Conservation (phyloP, 2,113 vertebrate species). For the Lota lota region DNA sequence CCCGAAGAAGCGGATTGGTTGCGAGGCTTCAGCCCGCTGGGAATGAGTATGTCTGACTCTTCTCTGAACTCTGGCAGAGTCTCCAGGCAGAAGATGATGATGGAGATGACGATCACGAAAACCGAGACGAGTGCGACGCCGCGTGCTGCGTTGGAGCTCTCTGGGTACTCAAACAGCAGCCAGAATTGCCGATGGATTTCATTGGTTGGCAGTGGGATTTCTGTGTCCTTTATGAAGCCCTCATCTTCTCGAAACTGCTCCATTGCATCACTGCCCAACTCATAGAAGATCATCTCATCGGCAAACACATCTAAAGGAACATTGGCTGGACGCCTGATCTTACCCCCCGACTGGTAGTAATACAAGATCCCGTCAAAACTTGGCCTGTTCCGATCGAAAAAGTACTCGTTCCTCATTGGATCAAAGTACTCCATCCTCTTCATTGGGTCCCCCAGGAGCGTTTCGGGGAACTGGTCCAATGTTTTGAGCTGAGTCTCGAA, state of each 20-base stretch:
- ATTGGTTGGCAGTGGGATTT: slow-evolving; percentile 83
- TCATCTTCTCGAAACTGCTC: slow-evolving; percentile 95
- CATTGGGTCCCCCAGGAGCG: slow-evolving; percentile 84
- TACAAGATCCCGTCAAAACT: slow-evolving; percentile 97
- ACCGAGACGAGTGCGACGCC: slow-evolving; percentile 89
- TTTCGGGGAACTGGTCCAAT: slow-evolving; percentile 89
- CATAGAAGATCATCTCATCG: slow-evolving; percentile 92
- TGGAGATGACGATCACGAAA: slow-evolving; percentile 92
- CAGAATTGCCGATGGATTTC: slow-evolving; percentile 90
- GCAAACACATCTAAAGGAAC: slow-evolving; percentile 92
- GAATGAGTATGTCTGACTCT: slow-evolving; percentile 65
- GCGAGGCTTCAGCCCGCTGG: slow-evolving; percentile 35
- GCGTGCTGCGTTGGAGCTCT: slow-evolving; percentile 90
- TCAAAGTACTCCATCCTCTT: slow-evolving; percentile 96
- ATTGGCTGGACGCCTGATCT: slow-evolving; percentile 89
- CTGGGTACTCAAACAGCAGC: slow-evolving; percentile 94
- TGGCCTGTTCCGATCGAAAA: slow-evolving; percentile 93
- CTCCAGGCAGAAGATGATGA: slow-evolving; percentile 95
- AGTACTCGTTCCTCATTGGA: slow-evolving; percentile 96
- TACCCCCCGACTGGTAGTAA: slow-evolving; percentile 95
- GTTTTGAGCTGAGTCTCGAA: slow-evolving; percentile 93
- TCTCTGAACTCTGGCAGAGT: slow-evolving; percentile 93
- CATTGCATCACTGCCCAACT: slow-evolving; percentile 89
- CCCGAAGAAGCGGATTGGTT: slow-evolving; percentile 54
- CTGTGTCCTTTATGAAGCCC: slow-evolving; percentile 91